These are phyloP conservation scores for Prietella phreatophila DNA, from an alignment of 2,113 vertebrate genomes.

Conservation along the genomic window DNA sequence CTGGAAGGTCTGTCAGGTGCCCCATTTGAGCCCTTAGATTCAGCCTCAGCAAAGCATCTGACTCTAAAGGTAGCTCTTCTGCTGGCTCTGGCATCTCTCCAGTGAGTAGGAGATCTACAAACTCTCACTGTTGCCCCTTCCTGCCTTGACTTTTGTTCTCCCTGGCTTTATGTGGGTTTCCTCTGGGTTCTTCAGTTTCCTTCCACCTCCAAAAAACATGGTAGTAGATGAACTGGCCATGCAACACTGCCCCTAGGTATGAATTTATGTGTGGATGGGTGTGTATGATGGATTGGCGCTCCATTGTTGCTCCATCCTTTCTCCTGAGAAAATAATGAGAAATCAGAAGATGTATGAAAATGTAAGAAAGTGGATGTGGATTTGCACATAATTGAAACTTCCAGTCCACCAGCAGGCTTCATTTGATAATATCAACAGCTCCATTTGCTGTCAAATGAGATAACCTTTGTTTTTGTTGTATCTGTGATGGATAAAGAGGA, in stretches of 20 bases:
- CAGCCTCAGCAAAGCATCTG: too few relatives aligned
- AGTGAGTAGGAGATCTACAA: too few relatives aligned
- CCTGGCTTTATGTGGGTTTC: too few relatives aligned
- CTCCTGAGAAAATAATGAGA: not conserved
- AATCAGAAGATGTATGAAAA: not conserved
- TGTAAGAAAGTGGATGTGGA: not conserved
- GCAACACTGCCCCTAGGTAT: not conserved
- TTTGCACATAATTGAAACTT: not conserved
- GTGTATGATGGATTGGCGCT: not conserved
- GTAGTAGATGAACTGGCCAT: not conserved
- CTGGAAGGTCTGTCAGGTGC: too few relatives aligned
- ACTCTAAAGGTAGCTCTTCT: too few relatives aligned
- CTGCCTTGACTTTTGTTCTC: too few relatives aligned
- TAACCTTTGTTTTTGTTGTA: not conserved
- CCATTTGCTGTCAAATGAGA: not conserved
- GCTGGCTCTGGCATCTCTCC: too few relatives aligned
- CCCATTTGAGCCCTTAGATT: too few relatives aligned
- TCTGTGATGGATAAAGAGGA: not conserved
- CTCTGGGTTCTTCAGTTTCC: not conserved
- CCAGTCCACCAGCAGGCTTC: not conserved
- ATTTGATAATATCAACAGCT: not conserved
- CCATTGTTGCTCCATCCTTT: not conserved
- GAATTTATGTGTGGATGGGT: not conserved
- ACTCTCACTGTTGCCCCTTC: too few relatives aligned
- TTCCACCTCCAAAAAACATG: not conserved